Evolutionary conservation across 1,140 invertebrate species (phyloP), one percentile per base, ranked within the genome.

Genomic region (Leptinotarsa texana): DNA sequence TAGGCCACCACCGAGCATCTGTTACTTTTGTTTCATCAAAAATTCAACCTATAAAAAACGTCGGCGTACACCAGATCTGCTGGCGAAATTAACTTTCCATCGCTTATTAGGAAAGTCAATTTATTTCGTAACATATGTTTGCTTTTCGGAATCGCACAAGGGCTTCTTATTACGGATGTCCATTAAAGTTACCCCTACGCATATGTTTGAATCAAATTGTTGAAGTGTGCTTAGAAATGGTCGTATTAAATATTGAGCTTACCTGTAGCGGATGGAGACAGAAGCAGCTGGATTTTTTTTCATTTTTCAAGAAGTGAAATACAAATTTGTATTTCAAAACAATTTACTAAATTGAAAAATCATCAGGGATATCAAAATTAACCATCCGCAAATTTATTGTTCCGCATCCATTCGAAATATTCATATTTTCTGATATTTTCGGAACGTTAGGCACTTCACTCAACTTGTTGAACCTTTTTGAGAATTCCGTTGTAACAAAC

Each of bases 51-150:
- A 24, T 24, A 67, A 67, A 67, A 67, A 67, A 57, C 15, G 51
- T 57, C 51, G 15, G 51, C 51, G 13, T 18, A 57, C n/a, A 42
- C 65, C 22, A 67, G 65, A 67, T 67, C 18, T 27, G 65, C 65
- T 67, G 51, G 67, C 61, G 48, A 75, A 75, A 75, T 69, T 75
- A 69, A 72, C 47, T 69, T 75, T 49, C 57, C 51, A 48, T 57
- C 51, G 66, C 51, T 71, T 75, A 70, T 70, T 75, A 71, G 67
- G 47, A 63, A 70, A 75, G 74, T 74, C 74, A 71, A 75, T 75
- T 75, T 75, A 75, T 75, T 66, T 47, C 24, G 62, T 17, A 66
- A 68, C 74, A 75, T 75, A 75, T 75, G 74, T 71, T 65, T 22
- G 22, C 22, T 22, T 67, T 67, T 67, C 65, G 65, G 65, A 67